Evolutionary conservation across 2,113 vertebrate genomes (phyloP), one percentile per base, ranked within the genome.

Genomic region (pig (Sus scrofa)): DNA sequence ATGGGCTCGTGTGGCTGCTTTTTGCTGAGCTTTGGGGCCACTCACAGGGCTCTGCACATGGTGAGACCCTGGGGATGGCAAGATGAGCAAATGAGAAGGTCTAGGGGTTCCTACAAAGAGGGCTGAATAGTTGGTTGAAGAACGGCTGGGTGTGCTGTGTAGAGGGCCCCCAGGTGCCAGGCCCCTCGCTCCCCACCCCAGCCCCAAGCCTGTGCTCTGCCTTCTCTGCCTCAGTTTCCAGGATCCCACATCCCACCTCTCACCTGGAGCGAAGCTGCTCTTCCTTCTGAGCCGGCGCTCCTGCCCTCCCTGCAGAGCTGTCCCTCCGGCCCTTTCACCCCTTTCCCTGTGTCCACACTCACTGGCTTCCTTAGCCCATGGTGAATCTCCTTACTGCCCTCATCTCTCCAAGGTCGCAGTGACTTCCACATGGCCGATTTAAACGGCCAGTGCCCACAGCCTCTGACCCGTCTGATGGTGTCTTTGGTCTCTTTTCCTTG

Each of bases 311-410:
- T 37, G 8, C 7, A 39, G 65, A 26, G 30, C 39, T 6, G 0
- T 0, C 44, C 44, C 73, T 71, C 30, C 20, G 54, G 67, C 68
- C 3, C 4, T 6, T 2, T 19, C 9, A 22, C 84, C 82, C 83
- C 83, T 86, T 22, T 96, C 93, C 89, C 75, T 78, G 12, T 58
- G 93, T 13, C 95, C 95, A 97, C 84, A 27, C 24, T 39, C 56
- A 7, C 2, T 26, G 18, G 44, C 20, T 32, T 52, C 24, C 54
- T 15, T 14, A 65, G 15, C 37, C 54, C 24, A 24, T 13, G 3
- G 32, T 4, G 12, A 30, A 27, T 44, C 56, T 60, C 14, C 18
- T 16, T 7, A 39, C 58, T 14, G 24, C 26, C 70, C 68, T 75
- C 11, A 39, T 83, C n/a, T 54, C 19, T 86, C 7, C 27, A 24